Conservation (phyloP, 2,113 vertebrate species). For the Todiramphus chloris region DNA sequence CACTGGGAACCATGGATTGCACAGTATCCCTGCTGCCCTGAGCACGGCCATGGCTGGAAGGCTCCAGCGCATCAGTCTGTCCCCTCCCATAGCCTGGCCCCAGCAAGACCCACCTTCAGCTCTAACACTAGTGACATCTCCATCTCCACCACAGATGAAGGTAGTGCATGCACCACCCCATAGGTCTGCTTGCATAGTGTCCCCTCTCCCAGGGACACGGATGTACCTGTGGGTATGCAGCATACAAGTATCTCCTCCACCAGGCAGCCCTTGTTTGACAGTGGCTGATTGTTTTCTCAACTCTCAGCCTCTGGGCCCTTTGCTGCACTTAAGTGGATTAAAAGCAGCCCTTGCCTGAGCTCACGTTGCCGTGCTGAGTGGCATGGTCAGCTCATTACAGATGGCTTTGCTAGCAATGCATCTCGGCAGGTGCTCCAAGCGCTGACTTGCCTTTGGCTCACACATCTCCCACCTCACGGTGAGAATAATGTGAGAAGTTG, state of each 20-base stretch:
- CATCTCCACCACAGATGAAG: not conserved
- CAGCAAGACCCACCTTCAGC: not conserved
- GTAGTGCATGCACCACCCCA: too few relatives aligned
- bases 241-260: not conserved
- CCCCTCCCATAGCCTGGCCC: not conserved
- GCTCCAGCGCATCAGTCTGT: not conserved
- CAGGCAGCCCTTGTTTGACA: not conserved
- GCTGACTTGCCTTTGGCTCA: slow-evolving; percentile 49
- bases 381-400: slow-evolving; percentile 46
- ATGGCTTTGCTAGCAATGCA: not conserved
- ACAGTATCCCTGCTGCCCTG: not conserved
- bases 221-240: not conserved
- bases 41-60: not conserved
- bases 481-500: slow-evolving; percentile 63
- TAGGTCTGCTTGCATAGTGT: rapidly evolving
- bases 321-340: not conserved
- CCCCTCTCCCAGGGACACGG: not conserved
- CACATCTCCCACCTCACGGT: slow-evolving; percentile 32
- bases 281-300: not conserved
- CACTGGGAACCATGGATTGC: not conserved
- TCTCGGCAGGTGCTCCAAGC: slow-evolving; percentile 23
- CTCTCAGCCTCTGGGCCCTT: not conserved
- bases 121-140: not conserved
- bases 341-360: slow-evolving; percentile 16
- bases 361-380: not conserved